Evolutionary conservation across 1,140 invertebrate species (phyloP).

Genomic region (Asobara japonica): DNA sequence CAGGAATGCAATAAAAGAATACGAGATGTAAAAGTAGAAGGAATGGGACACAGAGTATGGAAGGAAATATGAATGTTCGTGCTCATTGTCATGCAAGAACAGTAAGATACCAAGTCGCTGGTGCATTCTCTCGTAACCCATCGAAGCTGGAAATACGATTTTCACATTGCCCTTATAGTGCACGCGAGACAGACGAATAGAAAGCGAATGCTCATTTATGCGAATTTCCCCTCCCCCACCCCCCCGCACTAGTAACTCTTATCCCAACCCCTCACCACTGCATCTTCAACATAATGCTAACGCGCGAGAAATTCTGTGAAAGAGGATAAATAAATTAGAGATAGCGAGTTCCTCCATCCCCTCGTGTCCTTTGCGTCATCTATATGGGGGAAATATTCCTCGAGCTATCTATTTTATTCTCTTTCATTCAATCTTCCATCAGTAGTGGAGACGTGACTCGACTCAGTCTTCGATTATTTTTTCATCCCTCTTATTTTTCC

Average conservation of each 20-base stretch:
- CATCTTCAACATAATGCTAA: background rate
- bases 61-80: conserved; percentile 27
- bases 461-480: conserved; percentile 9
- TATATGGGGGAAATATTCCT: conserved; percentile 4
- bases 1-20: background rate
- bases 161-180: conserved; percentile 26
- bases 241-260: conserved; percentile 23
- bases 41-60: background rate
- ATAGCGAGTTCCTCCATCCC: conserved; percentile 13
- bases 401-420: conserved; percentile 4
- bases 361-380: conserved; percentile 5
- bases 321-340: conserved; percentile 29
- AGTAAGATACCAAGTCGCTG: conserved; percentile 12
- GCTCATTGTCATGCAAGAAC: conserved; percentile 30
- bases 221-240: too few relatives aligned
- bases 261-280: background rate
- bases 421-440: conserved; percentile 25
- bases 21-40: background rate
- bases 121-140: conserved; percentile 17
- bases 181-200: background rate
- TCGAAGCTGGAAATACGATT: conserved; percentile 31
- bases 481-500: background rate
- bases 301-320: conserved; percentile 15
- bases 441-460: conserved; percentile 16
- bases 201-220: conserved; percentile 23